phyloP scores from a whole-genome alignment of 2,797 vertebrate genomes.

The Pseudotriccus pelzelni region DNA sequence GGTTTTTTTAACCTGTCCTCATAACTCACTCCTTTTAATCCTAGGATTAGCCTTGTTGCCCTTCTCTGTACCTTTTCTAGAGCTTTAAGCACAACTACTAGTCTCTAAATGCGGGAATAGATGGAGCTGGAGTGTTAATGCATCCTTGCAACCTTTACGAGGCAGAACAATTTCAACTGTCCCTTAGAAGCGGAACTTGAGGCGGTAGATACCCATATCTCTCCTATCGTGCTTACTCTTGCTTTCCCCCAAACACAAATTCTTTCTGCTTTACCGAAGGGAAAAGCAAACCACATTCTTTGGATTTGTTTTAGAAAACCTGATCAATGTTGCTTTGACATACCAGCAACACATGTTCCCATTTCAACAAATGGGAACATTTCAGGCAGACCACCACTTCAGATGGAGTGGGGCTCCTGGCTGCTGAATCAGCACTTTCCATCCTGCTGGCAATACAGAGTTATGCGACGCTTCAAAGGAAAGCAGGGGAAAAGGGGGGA shows the following conservation, averaged over 20 bases:
- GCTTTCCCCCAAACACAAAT: neutral
- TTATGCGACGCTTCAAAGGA: slow-evolving; percentile 45
- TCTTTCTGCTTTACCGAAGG: neutral
- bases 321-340: slow-evolving; percentile 12
- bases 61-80: slow-evolving; percentile 36
- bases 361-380: slow-evolving; percentile 17
- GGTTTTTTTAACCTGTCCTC: slow-evolving; percentile 33
- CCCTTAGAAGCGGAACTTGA: neutral
- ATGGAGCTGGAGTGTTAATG: neutral
- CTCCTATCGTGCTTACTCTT: neutral
- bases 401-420: slow-evolving; percentile 57
- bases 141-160: neutral
- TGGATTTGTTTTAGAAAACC: neutral
- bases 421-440: slow-evolving; percentile 75
- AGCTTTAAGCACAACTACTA: slow-evolving; percentile 7
- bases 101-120: neutral
- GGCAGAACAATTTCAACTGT: neutral
- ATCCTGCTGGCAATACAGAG: slow-evolving; percentile 24
- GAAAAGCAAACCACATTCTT: neutral
- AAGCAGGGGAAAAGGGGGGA: neutral
- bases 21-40: slow-evolving; percentile 57
- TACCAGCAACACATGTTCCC: slow-evolving; percentile 51
- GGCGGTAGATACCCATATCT: neutral
- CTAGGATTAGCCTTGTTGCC: slow-evolving; percentile 49
- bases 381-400: slow-evolving; percentile 59